Percentiles rank a stretch among this genome's conserved stretches.
Evolutionary conservation across 2,797 vertebrate genomes (phyloP).

Genomic region (Pipistrellus pipistrellus): DNA sequence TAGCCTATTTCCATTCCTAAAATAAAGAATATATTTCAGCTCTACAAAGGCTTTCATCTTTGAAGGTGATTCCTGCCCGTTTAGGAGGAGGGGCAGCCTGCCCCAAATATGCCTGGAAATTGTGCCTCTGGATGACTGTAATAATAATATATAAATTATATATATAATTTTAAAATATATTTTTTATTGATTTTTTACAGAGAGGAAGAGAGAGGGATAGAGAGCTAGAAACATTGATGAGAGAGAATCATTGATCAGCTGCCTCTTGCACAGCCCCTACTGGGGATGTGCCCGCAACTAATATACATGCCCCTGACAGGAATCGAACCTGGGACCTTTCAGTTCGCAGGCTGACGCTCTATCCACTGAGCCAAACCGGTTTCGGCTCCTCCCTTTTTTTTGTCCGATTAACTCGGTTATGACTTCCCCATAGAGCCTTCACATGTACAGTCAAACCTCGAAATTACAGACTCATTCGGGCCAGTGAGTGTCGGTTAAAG

Average conservation of each 20-base stretch:
- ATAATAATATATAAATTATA: too few species aligned
- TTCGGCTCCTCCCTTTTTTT: background rate
- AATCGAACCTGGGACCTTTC: too few species aligned
- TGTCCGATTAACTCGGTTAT: background rate
- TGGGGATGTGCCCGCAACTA: too few species aligned
- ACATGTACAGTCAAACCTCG: background rate
- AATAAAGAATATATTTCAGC: constrained; percentile 76
- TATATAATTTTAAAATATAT: too few species aligned
- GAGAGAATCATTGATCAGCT: too few species aligned
- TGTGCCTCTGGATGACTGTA: background rate
- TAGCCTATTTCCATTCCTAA: background rate
- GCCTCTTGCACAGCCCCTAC: too few species aligned
- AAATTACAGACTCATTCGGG: background rate
- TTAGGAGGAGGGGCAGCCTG: background rate
- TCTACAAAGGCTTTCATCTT: background rate
- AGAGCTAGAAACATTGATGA: too few species aligned
- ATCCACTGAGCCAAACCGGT: too few species aligned
- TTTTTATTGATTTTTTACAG: too few species aligned
- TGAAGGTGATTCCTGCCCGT: background rate
- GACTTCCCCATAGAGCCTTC: background rate
- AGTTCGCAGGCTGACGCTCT: too few species aligned
- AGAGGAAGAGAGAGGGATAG: too few species aligned
- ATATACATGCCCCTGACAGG: too few species aligned
- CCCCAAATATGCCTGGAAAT: background rate
- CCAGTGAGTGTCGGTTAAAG: background rate